Evolutionary conservation across 1,140 invertebrate species (phyloP).

Genomic region (Mycetomoellerius zeteki): DNA sequence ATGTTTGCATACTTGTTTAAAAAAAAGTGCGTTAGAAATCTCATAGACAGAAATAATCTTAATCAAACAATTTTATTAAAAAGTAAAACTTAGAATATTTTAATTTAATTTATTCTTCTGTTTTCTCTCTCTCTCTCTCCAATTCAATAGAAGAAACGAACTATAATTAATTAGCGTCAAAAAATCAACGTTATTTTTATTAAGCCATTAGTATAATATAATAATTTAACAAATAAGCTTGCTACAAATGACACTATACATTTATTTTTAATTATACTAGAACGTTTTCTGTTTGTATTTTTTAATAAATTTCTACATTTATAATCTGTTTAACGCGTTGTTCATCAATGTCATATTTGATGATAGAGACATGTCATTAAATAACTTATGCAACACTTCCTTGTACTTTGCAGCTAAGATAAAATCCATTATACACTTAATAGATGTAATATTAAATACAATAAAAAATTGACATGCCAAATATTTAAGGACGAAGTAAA

Average conservation of each 20-base stretch:
- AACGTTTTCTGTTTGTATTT: not conserved
- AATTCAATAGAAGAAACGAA: not conserved
- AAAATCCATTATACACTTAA: too few species aligned
- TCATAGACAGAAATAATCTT: not conserved
- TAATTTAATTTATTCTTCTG: not conserved
- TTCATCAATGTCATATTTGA: not conserved
- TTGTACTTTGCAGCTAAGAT: not conserved
- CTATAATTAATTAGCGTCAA: not conserved
- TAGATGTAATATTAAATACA: not conserved
- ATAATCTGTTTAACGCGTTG: not conserved
- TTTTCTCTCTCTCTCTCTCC: too few species aligned
- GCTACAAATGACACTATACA: not conserved
- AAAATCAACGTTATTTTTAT: not conserved
- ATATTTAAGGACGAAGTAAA: too few species aligned
- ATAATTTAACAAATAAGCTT: not conserved
- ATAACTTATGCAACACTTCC: not conserved
- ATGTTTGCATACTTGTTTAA: too few species aligned
- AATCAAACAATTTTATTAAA: not conserved
- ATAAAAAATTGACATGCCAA: too few species aligned
- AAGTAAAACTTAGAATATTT: not conserved
- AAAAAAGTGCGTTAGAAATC: not conserved
- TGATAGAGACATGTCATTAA: not conserved
- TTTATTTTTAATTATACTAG: not conserved
- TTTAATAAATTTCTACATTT: not conserved
- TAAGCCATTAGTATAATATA: not conserved